These are phyloP conservation scores for Varanus salvator DNA, from an alignment of 2,113 vertebrate species.

Conservation along the genomic window DNA sequence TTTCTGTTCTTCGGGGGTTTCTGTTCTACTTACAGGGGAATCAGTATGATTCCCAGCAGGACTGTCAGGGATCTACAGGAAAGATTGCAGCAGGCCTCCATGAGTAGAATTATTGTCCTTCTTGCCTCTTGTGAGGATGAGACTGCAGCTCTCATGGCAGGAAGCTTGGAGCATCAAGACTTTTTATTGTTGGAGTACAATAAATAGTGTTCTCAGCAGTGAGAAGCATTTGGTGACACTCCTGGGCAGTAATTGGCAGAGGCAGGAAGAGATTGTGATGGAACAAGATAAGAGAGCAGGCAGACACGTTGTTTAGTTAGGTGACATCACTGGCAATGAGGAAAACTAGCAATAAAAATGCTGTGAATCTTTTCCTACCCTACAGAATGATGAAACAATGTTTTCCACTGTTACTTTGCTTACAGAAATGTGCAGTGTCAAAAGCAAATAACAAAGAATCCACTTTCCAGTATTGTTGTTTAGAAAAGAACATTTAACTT, in stretches of 20 bases:
- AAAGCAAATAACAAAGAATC: constrained; percentile 21
- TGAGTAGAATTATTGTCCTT: constrained; percentile 41
- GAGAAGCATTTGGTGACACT: not conserved
- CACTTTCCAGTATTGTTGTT: not conserved
- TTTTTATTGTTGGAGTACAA: constrained; percentile 15
- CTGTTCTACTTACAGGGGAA: not conserved
- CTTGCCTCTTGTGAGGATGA: not conserved
- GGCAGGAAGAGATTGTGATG: not conserved
- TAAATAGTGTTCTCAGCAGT: constrained; percentile 14
- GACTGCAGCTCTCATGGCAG: not conserved
- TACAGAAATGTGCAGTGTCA: constrained; percentile 35
- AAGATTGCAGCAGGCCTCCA: constrained; percentile 27
- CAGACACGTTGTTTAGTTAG: constrained; percentile 24
- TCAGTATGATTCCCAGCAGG: rapidly evolving
- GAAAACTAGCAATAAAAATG: constrained; percentile 46
- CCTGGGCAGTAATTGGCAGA: constrained; percentile 26
- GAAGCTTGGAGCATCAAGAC: not conserved
- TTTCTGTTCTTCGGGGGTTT: not conserved
- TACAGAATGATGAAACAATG: constrained; percentile 49
- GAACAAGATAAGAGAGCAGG: constrained; percentile 7
- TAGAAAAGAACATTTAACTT: not conserved
- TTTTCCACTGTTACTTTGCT: constrained; percentile 43
- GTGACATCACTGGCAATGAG: constrained; percentile 25
- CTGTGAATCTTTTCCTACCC: not conserved
- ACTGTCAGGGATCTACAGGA: not conserved